Percentiles rank a stretch among this genome's conserved stretches.
Conservation (phyloP, 2,797 vertebrate species). For the Acridotheres tristis region DNA sequence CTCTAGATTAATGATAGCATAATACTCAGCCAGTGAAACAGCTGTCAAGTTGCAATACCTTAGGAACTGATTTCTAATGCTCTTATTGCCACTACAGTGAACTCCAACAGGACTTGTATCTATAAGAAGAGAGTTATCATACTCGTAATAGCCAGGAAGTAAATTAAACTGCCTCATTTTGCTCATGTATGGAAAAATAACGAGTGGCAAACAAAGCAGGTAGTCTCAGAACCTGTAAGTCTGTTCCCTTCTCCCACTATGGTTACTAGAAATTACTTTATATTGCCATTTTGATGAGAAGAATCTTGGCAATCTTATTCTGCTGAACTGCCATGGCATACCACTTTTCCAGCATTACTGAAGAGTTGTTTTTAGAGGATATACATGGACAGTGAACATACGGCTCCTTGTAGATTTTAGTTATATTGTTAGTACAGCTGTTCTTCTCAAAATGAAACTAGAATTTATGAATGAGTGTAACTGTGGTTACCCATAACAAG, state of each 20-base stretch:
- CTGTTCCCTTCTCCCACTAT: background rate
- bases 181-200: background rate
- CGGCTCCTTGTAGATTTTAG: slow-evolving; percentile 22
- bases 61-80: background rate
- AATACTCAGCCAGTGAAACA: background rate
- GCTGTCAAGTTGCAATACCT: background rate
- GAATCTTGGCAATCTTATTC: background rate
- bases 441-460: slow-evolving; percentile 58
- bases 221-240: background rate
- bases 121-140: background rate
- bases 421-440: slow-evolving; percentile 54
- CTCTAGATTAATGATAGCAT: background rate
- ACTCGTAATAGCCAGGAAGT: background rate
- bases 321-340: background rate
- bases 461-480: slow-evolving; percentile 66
- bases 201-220: background rate
- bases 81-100: background rate
- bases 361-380: slow-evolving; percentile 27
- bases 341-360: background rate
- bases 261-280: background rate
- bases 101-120: background rate
- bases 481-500: slow-evolving; percentile 35
- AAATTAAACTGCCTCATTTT: background rate
- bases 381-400: slow-evolving; percentile 10
- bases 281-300: background rate